These are phyloP conservation scores for Globodera ellingtonae DNA, from an alignment of 1,140 invertebrate species.

Conservation along the genomic window DNA sequence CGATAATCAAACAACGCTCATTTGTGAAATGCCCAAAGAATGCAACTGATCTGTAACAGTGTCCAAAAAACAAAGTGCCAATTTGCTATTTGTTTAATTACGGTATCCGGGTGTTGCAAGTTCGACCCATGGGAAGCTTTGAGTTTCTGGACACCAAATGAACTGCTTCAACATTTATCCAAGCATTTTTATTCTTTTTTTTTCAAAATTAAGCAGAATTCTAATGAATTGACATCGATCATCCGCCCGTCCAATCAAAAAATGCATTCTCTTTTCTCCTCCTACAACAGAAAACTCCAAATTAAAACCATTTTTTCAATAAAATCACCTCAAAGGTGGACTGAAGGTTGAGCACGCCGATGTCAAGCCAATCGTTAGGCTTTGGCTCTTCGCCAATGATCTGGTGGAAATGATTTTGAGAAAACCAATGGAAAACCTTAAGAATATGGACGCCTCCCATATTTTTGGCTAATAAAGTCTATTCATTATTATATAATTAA, in stretches of 20 bases:
- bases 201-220: constrained; percentile 10
- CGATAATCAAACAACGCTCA: background rate
- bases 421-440: background rate
- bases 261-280: constrained; percentile 43
- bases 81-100: too few relatives aligned
- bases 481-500: too few relatives aligned
- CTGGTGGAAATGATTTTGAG: background rate
- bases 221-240: constrained; percentile 4
- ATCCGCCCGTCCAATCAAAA: constrained; percentile 25
- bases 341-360: constrained; percentile 37
- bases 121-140: too few relatives aligned
- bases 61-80: too few relatives aligned
- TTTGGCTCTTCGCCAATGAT: constrained; percentile 40
- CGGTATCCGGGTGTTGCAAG: too few relatives aligned
- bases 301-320: background rate
- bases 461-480: too few relatives aligned
- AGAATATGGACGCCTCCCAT: too few relatives aligned
- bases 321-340: constrained; percentile 30
- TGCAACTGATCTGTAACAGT: too few relatives aligned
- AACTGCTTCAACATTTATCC: too few relatives aligned
- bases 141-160: too few relatives aligned
- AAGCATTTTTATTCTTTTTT: background rate
- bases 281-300: constrained; percentile 14
- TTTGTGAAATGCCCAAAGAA: too few relatives aligned
- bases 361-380: constrained; percentile 36